These are phyloP conservation scores for Sialia sialis DNA, from an alignment of 2,113 vertebrate species.

Conservation along the genomic window DNA sequence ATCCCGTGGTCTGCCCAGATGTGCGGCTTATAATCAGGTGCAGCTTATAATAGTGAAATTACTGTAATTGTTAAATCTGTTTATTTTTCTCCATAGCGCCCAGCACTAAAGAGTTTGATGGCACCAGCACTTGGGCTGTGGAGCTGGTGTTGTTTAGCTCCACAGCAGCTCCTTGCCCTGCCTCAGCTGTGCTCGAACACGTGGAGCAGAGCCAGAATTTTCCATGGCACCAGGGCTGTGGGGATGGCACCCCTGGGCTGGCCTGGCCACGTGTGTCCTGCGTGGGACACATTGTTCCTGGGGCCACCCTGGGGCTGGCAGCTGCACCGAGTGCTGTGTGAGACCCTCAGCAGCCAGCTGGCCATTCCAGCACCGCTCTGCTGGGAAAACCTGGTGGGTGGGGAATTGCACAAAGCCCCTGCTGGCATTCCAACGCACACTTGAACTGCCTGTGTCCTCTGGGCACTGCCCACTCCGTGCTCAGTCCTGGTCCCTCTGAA, in stretches of 20 bases:
- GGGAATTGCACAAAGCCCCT: not conserved
- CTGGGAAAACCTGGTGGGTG: not conserved
- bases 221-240: not conserved
- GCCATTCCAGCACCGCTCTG: not conserved
- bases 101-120: not conserved
- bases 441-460: not conserved
- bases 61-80: fast-evolving
- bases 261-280: not conserved
- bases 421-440: not conserved
- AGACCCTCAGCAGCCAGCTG: not conserved
- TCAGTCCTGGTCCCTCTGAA: not conserved
- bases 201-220: not conserved
- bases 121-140: not conserved
- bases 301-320: not conserved
- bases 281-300: not conserved
- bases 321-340: not conserved
- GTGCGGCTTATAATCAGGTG: too few relatives aligned
- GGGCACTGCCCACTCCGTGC: not conserved
- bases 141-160: not conserved
- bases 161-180: not conserved
- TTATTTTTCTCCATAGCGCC: not conserved
- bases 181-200: not conserved
- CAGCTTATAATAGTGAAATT: too few relatives aligned
- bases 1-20: too few relatives aligned
- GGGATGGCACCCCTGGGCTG: not conserved